Evolutionary conservation across 2,888 invertebrate genomes (phyloP), one percentile per base, ranked within the genome.

Genomic region (Magallana nippona): DNA sequence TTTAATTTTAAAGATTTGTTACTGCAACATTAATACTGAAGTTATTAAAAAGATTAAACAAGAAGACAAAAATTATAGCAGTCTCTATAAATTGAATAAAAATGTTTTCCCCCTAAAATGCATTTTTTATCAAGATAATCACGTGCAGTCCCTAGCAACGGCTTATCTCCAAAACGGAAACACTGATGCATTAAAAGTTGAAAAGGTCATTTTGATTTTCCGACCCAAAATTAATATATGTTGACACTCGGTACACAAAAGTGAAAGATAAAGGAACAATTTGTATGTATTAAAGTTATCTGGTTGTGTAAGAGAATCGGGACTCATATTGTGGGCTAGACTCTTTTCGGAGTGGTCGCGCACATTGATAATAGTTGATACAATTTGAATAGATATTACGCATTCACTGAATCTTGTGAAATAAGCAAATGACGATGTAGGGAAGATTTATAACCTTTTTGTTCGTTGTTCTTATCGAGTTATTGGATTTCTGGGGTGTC

Each of bases 181-280:
- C 60, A n/a, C 13, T 3, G 27, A 22, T 27, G 11, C 15, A 27
- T 27, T 27, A 15, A 71, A 71, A 71, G 71, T 71, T 71, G 22
- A 71, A 71, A 27, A 15, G 71, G 22, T 60, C 60, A 60, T 10
- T 60, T n/a, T 60, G 10, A 19, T 60, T n/a, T 71, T 71, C 27
- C 27, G 27, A 27, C 32, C 22, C 71, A 71, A 13, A 71, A 32
- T 71, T 71, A 71, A 71, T 71, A 71, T 32, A 71, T 11, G 22
- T 22, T 71, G 71, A 71, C 71, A 22, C 71, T 71, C 15, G 15
- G 71, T 71, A 71, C 71, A 71, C 27, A 71, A 71, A 71, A 71
- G 71, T 8, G 3, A 10, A 1, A 32, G 71, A 71, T 71, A 71
- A 32, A 71, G 71, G 32, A 27, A 71, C 10, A 71, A 3, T 71